Conservation (phyloP, 2,113 vertebrate genomes). For the Tragulus kanchil region DNA sequence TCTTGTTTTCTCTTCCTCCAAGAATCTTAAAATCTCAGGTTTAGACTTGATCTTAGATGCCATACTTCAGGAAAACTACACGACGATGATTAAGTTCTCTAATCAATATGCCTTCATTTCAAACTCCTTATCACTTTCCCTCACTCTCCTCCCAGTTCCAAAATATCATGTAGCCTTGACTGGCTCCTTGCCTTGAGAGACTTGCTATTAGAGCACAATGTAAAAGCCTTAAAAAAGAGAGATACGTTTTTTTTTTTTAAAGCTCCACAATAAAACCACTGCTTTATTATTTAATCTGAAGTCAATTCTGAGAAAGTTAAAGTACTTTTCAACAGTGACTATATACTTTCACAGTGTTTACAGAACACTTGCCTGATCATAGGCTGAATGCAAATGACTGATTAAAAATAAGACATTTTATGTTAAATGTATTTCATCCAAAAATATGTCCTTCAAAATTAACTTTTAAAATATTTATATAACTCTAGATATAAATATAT, state of each 20-base stretch:
- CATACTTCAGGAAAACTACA: background rate
- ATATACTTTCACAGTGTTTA: background rate
- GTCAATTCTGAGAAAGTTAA: background rate
- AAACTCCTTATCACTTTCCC: background rate
- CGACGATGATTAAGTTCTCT: background rate
- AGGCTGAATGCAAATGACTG: background rate
- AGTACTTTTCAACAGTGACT: background rate
- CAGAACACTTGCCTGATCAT: background rate
- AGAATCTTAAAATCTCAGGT: background rate
- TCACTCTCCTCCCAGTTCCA: background rate
- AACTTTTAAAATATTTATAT: conserved; percentile 7
- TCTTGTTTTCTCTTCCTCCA: background rate
- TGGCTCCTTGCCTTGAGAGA: background rate
- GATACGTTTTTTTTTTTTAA: background rate
- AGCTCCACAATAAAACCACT: background rate
- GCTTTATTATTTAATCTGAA: background rate
- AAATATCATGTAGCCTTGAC: background rate
- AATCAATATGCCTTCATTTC: background rate
- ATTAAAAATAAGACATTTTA: background rate
- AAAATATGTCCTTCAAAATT: background rate
- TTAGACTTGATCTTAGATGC: conserved; percentile 20
- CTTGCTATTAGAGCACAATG: background rate
- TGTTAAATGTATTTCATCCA: background rate
- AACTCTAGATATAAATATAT: background rate
- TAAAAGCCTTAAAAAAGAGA: background rate